Evolutionary conservation across 2,797 vertebrate species (phyloP).

Genomic region (Pagetopsis macropterus): DNA sequence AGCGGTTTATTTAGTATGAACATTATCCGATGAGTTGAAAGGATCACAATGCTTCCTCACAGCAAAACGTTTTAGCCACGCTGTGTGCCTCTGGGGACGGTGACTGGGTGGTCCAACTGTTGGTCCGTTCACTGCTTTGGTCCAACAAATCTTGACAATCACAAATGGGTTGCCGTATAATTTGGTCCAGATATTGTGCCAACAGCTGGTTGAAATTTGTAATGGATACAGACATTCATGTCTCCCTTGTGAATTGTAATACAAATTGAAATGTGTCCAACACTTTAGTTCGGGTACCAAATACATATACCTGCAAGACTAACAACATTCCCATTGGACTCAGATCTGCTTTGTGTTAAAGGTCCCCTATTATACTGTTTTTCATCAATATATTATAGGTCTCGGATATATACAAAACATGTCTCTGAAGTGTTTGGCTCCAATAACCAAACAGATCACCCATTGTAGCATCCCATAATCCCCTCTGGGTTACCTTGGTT

Average conservation of each 20-base stretch:
- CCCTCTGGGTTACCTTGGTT: too few species aligned
- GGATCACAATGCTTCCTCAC: background rate
- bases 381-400: too few species aligned
- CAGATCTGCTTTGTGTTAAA: background rate
- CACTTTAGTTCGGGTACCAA: background rate
- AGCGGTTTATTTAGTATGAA: constrained; percentile 4
- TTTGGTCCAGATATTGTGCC: too few species aligned
- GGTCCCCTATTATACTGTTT: too few species aligned
- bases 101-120: background rate
- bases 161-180: background rate
- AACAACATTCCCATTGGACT: background rate
- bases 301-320: background rate
- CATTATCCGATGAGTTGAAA: background rate
- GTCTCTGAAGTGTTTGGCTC: too few species aligned
- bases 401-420: too few species aligned
- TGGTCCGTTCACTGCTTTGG: background rate
- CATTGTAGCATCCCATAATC: too few species aligned
- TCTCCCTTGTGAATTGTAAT: too few species aligned
- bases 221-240: too few species aligned
- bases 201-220: background rate
- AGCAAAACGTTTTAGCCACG: background rate
- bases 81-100: background rate
- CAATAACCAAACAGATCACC: too few species aligned
- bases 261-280: background rate
- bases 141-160: background rate